Percentiles rank a stretch among this genome's conserved stretches.
Evolutionary conservation across 2,113 vertebrate genomes (phyloP).

Genomic region (Centrocercus urophasianus): DNA sequence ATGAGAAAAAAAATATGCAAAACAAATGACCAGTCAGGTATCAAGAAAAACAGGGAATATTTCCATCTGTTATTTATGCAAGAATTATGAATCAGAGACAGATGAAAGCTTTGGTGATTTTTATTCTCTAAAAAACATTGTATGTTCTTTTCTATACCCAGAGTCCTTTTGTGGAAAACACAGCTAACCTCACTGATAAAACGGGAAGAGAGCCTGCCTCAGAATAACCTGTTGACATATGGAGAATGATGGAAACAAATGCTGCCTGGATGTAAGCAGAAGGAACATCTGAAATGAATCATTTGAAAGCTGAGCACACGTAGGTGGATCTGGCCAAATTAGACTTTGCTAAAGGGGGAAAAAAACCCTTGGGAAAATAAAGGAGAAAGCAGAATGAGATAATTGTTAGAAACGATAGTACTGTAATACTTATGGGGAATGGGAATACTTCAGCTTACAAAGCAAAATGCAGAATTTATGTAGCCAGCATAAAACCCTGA

Average conservation of each 20-base stretch:
- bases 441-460: slow-evolving; percentile 11
- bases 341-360: slow-evolving; percentile 38
- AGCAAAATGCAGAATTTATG: background rate
- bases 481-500: slow-evolving; percentile 6
- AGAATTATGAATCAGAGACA: background rate
- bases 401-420: slow-evolving; percentile 51
- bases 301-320: slow-evolving; percentile 69
- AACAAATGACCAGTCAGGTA: background rate
- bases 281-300: slow-evolving; percentile 79
- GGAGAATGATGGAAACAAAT: slow-evolving; percentile 72
- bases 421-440: background rate
- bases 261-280: slow-evolving; percentile 68
- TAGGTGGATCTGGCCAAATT: slow-evolving; percentile 74
- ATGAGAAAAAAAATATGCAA: background rate
- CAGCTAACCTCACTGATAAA: background rate
- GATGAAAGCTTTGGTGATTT: background rate
- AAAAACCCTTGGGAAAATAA: background rate
- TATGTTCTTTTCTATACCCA: background rate
- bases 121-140: background rate
- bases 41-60: background rate
- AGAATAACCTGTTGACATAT: slow-evolving; percentile 75
- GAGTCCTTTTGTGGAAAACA: background rate
- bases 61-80: background rate
- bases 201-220: slow-evolving; percentile 25
- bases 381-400: slow-evolving; percentile 61